These are phyloP conservation scores for Arbacia lixula DNA, from an alignment of 53 echinoderm and acorn worm species.

Conservation along the genomic window DNA sequence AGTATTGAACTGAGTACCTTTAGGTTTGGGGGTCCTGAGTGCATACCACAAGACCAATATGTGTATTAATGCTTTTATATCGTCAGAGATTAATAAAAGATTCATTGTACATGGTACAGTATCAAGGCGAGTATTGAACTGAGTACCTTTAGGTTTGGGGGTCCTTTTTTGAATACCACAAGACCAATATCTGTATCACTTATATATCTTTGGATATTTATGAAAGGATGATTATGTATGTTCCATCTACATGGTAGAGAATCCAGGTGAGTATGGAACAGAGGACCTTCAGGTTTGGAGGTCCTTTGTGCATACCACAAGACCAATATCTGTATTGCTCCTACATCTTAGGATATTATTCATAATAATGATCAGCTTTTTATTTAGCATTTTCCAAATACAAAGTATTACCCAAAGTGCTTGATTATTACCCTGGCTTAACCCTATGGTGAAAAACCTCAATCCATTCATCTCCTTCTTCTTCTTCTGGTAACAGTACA, in stretches of 20 bases:
- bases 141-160: not conserved
- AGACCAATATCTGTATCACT: not conserved
- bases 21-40: not conserved
- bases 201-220: no score
- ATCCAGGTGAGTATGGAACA: constrained; percentile 82
- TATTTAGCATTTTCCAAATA: no score
- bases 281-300: not conserved
- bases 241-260: constrained; percentile 91
- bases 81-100: no score
- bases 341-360: no score
- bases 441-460: no score
- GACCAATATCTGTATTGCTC: not conserved
- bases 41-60: not conserved
- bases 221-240: no score
- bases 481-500: no score
- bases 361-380: no score
- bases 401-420: no score
- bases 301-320: not conserved
- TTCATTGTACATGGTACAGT: constrained; percentile 93
- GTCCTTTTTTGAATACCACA: not conserved
- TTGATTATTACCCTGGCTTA: no score
- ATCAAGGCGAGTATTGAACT: constrained; percentile 80
- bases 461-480: no score
- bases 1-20: constrained; percentile 2
- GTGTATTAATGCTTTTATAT: no score